phyloP scores from a whole-genome alignment of 2,888 invertebrate genomes.

The Pelosia muscerda region DNA sequence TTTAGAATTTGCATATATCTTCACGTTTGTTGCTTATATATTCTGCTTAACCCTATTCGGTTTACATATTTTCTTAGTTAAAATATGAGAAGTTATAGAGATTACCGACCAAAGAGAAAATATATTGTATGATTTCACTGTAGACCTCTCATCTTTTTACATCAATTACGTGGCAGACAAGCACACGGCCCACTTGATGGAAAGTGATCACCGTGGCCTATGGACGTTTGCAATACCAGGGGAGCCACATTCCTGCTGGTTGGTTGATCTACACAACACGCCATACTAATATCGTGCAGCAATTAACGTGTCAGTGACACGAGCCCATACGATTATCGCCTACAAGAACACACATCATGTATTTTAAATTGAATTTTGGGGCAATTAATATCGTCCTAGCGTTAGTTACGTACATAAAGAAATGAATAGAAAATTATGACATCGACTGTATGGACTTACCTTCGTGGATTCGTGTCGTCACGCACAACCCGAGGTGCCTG shows the following conservation, averaged over 20 bases:
- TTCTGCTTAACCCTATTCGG: neutral
- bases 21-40: neutral
- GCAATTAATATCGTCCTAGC: constrained; percentile 68
- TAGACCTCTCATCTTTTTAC: no score
- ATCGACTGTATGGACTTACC: constrained; percentile 66
- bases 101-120: no score
- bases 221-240: no score
- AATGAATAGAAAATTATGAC: constrained; percentile 83
- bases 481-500: constrained; percentile 66
- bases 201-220: no score
- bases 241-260: no score
- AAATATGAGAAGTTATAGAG: neutral
- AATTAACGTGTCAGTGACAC: neutral
- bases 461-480: constrained; percentile 58
- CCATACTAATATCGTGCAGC: neutral
- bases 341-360: neutral
- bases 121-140: neutral
- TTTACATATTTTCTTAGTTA: neutral
- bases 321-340: neutral
- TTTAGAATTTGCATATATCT: neutral
- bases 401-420: constrained; percentile 77
- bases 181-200: no score
- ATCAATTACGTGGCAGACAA: no score
- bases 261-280: neutral
- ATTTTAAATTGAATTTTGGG: constrained; percentile 45